phyloP scores from a whole-genome alignment of 2,888 invertebrate genomes.

The Andrena marginata region DNA sequence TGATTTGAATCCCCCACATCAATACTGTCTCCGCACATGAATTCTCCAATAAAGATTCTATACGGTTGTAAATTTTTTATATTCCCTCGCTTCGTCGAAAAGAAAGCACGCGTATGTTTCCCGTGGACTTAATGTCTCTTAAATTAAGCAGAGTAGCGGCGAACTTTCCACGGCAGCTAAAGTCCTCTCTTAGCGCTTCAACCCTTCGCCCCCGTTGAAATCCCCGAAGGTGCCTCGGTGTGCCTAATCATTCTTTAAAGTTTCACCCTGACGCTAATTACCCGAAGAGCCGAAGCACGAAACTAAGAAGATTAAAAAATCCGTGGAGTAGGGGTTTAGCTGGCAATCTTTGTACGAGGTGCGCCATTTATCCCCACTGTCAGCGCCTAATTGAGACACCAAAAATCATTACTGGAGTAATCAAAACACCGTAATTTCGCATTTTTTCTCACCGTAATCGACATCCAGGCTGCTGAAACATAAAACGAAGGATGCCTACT shows the following conservation, averaged over 20 bases:
- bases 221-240: slow-evolving; percentile 63
- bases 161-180: slow-evolving; percentile 74
- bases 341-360: slow-evolving; percentile 48
- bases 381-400: slow-evolving; percentile 45
- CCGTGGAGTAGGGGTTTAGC: slow-evolving; percentile 44
- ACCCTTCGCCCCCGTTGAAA: slow-evolving; percentile 67
- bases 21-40: no score
- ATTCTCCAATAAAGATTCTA: neutral
- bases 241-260: slow-evolving; percentile 79
- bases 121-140: slow-evolving; percentile 60
- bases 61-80: neutral
- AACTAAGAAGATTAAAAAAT: slow-evolving; percentile 77
- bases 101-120: slow-evolving; percentile 21
- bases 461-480: neutral
- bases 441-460: neutral
- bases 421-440: neutral
- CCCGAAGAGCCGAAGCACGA: slow-evolving; percentile 66
- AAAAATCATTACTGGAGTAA: neutral
- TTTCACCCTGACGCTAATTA: slow-evolving; percentile 78
- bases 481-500: neutral
- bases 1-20: no score
- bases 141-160: slow-evolving; percentile 67
- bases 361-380: slow-evolving; percentile 51
- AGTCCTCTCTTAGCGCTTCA: slow-evolving; percentile 60
- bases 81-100: neutral